Base-by-base conservation (phyloP, 2,888 invertebrate species). In the Parthenolecanium corni region DNA sequence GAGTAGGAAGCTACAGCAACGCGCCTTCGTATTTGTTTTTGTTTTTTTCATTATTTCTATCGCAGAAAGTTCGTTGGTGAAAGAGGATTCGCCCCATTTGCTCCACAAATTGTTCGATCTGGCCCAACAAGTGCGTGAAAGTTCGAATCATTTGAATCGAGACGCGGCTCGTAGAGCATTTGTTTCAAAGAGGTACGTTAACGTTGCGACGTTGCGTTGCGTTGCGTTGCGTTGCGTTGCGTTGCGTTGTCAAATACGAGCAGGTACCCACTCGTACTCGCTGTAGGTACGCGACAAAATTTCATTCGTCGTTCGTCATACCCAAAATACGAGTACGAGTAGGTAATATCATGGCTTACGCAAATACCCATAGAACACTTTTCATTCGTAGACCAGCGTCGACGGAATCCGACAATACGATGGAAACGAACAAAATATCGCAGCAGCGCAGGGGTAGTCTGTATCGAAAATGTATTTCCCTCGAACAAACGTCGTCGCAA, bases 391-490 rank as follows among this genome's bases (percentile, higher is more conserved):
- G 76, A 66, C 78, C 80, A 63, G 81, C 80, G 52, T 84, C 84
- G 11, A 81, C 81, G 40, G 84, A 84, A 70, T 80, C 81, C 56
- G 84, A 84, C 69, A 79, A 77, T 52, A 76, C 77, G 58, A 73
- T 67, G 71, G 75, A 51, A 72, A 72, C 62, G 70, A 66, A 74
- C 64, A 65, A 64, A 23, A 66, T 66, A 31, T 66, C 67, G 21
- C 70, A 69, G 63, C 70, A 69, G 63, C 69, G 69, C 65, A 69
- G 69, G 70, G 77, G 80, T 61, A 82, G 79, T 70, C 72, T 85
- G 49, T 80, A 82, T 67, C 76, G 84, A 66, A 85, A 84, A 71
- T 84, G 84, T 72, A 73, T 86, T 51, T 86, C 85, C 6, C 72
- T 86, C 66, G 86, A 86, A 72, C 85, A 86, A 72, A 81, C 80